phyloP scores from a whole-genome alignment of 2,113 vertebrate genomes.

The Arvicanthis niloticus region DNA sequence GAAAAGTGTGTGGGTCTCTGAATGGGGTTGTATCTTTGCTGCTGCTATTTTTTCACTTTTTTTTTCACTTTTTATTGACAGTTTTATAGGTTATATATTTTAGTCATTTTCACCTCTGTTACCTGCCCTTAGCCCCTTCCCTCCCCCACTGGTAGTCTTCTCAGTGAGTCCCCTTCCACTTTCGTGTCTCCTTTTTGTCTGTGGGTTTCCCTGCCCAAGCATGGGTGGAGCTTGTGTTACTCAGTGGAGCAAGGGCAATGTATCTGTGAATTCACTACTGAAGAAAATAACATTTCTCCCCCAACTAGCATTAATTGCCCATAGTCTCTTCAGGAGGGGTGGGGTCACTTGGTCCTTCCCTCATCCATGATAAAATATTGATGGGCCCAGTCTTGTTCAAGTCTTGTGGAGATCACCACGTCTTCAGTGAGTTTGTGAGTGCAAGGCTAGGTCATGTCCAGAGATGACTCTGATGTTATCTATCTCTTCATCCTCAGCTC shows the following conservation, averaged over 20 bases:
- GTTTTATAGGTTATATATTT: not conserved
- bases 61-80: not conserved
- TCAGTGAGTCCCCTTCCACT: not conserved
- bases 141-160: not conserved
- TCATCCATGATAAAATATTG: not conserved
- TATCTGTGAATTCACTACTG: not conserved
- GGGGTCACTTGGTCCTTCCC: not conserved
- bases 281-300: not conserved
- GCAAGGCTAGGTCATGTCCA: not conserved
- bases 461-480: not conserved
- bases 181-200: not conserved
- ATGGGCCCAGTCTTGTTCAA: not conserved
- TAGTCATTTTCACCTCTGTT: not conserved
- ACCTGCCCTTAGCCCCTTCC: not conserved
- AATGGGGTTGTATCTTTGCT: conserved; percentile 15
- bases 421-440: not conserved
- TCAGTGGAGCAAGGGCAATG: too few species aligned
- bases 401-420: not conserved
- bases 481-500: not conserved
- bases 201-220: not conserved
- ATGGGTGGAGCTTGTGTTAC: not conserved
- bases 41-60: not conserved
- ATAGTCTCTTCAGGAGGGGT: not conserved
- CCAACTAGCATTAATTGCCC: not conserved
- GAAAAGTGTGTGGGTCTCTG: not conserved